These are phyloP conservation scores for Anas bahamensis DNA, from an alignment of 2,797 vertebrate species.

Conservation along the genomic window DNA sequence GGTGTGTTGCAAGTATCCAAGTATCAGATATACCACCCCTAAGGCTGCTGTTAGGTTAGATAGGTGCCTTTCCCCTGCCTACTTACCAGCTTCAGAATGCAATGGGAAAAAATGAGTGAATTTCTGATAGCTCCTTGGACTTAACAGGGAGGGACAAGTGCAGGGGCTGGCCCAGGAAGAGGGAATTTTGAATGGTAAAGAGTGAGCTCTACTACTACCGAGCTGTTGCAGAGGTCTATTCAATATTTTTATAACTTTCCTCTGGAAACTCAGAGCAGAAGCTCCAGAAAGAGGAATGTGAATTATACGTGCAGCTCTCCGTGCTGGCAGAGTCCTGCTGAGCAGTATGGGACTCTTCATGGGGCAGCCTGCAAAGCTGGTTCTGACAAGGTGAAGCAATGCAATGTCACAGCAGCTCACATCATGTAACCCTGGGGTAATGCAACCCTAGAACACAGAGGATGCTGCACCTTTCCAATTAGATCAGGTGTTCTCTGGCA, in stretches of 20 bases:
- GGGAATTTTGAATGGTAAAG: background rate
- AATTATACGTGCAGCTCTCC: background rate
- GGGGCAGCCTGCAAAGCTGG: background rate
- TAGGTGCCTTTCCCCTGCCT: background rate
- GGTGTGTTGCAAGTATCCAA: background rate
- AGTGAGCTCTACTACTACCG: background rate
- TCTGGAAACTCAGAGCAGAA: background rate
- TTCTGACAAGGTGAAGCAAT: background rate
- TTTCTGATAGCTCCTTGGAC: background rate
- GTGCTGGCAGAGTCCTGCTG: background rate
- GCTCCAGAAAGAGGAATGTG: background rate
- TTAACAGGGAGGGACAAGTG: background rate
- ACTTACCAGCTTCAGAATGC: background rate
- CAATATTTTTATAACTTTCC: background rate
- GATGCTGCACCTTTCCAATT: background rate
- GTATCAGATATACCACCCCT: background rate
- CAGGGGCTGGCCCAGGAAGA: background rate
- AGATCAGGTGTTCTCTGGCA: background rate
- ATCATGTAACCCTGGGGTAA: background rate
- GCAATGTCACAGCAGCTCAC: background rate
- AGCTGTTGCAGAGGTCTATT: background rate
- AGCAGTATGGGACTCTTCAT: accelerated
- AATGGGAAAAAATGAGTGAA: background rate
- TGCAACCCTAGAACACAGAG: background rate
- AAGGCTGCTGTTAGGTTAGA: background rate